Evolutionary conservation across 2,797 vertebrate species (phyloP), one percentile per base, ranked within the genome.

Genomic region (Poeciliopsis infans): DNA sequence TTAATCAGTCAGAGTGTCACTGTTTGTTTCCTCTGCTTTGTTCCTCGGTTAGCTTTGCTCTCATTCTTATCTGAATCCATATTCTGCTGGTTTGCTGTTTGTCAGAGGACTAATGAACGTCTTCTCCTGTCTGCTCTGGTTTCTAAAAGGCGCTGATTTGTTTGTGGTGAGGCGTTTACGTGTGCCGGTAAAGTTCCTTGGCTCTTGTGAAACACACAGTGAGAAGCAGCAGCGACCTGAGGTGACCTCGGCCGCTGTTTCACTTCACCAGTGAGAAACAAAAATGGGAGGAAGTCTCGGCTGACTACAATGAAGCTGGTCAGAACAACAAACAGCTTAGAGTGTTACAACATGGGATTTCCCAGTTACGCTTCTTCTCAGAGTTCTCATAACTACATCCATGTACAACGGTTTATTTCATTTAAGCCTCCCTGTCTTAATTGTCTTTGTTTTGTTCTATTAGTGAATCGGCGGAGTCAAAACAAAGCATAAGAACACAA

Each of bases 1-100:
- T 53, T 43, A 12, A 77, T 83, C 76, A 16, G 49, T 77, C 43
- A 71, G 57, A 71, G 49, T 28, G 51, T 76, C 64, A 47, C 28
- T 39, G 61, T 68, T 33, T 55, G 18, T 33, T 70, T 47, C n/a
- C 46, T n/a, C 10, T 66, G 16, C 45, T 8, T 41, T 59, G 71
- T 13, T 69, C n/a, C 28, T 74, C 16, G 31, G 43, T 77, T 41
- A 12, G 41, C 20, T 11, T 72, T 5, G 20, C 36, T 72, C 45
- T 61, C 51, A 4, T 39, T 41, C 64, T 36, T 59, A 68, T 70
- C 11, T 11, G 18, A 61, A n/a, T 73, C 45, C 39, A 10, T 68
- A 47, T 68, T 57, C 16, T 45, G 69, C 76, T 59, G 25, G 39
- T 61, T 69, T 36, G 45, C 15, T 72, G 33, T 66, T 77, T 59